Base-by-base conservation (phyloP, 1,140 invertebrate genomes). In the Atopsyche davidsoni region DNA sequence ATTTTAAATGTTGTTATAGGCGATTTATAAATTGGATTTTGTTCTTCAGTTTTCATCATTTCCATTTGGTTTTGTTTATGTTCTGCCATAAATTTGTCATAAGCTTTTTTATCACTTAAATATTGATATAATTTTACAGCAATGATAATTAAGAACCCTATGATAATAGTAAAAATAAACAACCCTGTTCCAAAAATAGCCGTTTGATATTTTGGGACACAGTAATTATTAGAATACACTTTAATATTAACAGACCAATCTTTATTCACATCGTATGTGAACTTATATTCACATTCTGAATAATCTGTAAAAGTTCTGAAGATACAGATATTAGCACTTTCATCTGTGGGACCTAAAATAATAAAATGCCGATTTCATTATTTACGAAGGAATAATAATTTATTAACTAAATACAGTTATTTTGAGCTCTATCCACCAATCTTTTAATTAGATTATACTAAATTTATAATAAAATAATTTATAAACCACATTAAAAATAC, bases 1-100 rank as follows among this genome's bases (percentile, higher is more conserved):
- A 79, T 64, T 46, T 60, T 62, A 44, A 76, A 78, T 39, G 68
- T 61, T 2, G 68, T 65, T n/a, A 76, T 66, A 1, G 77, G 76
- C 22, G 75, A 72, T 39, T 69, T 73, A 41, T 79, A 79, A 19
- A 79, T 50, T 1, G 77, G 76, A 58, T 77, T 79, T 44, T 75
- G 56, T 59, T 66, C 63, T 17, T 57, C 59, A 16, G 68, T 64
- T 14, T 52, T 58, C 0, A 51, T 58, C n/a, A 59, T 54, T 13
- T 61, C 64, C 9, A 67, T 66, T 22, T 63, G 54, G 2, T 65
- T 64, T 44, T 78, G 73, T 40, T 62, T 52, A 2, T 66, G 64
- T 42, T 78, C 73, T 35, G 66, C 62, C 0, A 64, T 22, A 47
- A 78, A 78, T 19, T 65, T 66, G 0, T 69, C 73, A 57, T 72